Percentiles rank a stretch among this genome's conserved stretches.
phyloP scores from a whole-genome alignment of 2,888 invertebrate species.

The Dexiosoma caninum region DNA sequence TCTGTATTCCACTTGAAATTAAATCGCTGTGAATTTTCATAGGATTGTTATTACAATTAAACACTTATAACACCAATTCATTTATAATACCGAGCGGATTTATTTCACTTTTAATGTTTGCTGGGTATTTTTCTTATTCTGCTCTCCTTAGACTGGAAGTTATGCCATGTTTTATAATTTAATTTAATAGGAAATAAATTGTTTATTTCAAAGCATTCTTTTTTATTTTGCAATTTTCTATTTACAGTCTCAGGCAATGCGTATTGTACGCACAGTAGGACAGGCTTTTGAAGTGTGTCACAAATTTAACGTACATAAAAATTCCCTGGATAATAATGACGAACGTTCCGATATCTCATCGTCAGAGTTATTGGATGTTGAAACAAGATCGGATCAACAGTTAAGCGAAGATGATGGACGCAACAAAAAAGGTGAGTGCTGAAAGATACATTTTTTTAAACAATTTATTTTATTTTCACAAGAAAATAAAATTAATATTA shows the following conservation, averaged over 20 bases:
- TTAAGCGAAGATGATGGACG: conserved; percentile 77
- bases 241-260: conserved; percentile 97
- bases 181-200: background rate
- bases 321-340: conserved; percentile 78
- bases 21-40: no score
- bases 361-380: conserved; percentile 76
- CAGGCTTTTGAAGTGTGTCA: conserved; percentile 99
- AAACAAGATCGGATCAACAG: conserved; percentile 77
- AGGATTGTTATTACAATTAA: no score
- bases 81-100: no score
- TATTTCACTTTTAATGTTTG: no score
- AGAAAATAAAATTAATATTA: no score
- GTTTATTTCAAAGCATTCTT: background rate
- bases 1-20: no score
- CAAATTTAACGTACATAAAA: conserved; percentile 87
- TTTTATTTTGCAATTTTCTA: conserved; percentile 23
- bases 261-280: conserved; percentile 97
- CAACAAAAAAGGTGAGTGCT: conserved; percentile 79
- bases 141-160: conserved; percentile 25
- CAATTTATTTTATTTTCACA: no score
- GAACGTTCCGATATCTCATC: conserved; percentile 77
- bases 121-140: no score
- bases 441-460: no score
- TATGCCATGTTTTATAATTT: background rate
- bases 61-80: no score